These are phyloP conservation scores for Caenorhabditis plicata DNA, from an alignment of 2,888 invertebrate species.

Conservation along the genomic window DNA sequence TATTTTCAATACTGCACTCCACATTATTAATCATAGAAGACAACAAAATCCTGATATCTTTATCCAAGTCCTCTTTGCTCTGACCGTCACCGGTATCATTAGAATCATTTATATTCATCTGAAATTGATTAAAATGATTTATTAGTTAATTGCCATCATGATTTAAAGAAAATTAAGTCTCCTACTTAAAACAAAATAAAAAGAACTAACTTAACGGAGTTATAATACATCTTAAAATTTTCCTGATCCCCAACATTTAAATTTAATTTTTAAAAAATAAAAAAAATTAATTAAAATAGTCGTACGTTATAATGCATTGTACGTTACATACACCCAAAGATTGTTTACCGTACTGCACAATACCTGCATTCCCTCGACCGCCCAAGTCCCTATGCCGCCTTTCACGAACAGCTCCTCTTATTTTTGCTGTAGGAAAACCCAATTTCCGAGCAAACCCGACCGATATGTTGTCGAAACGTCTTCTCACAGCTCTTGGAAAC, in stretches of 20 bases:
- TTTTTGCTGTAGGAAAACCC: constrained; percentile 31
- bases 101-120: too few species aligned
- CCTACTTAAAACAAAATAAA: not conserved
- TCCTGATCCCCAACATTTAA: too few species aligned
- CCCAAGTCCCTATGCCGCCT: constrained; percentile 37
- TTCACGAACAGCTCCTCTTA: constrained; percentile 21
- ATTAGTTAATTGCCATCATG: too few species aligned
- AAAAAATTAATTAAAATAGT: not conserved
- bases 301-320: constrained; percentile 14
- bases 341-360: constrained; percentile 20
- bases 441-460: constrained; percentile 34
- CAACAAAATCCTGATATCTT: too few species aligned
- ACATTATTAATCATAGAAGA: too few species aligned
- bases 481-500: constrained; percentile 47
- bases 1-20: too few species aligned
- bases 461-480: constrained; percentile 57
- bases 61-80: too few species aligned
- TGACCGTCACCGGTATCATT: too few species aligned
- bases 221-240: too few species aligned
- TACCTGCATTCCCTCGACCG: constrained; percentile 35
- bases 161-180: not conserved
- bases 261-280: not conserved
- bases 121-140: too few species aligned
- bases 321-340: constrained; percentile 22
- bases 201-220: not conserved